Evolutionary conservation across 1,140 invertebrate genomes (phyloP).

Genomic region (Polypedilum pembai): DNA sequence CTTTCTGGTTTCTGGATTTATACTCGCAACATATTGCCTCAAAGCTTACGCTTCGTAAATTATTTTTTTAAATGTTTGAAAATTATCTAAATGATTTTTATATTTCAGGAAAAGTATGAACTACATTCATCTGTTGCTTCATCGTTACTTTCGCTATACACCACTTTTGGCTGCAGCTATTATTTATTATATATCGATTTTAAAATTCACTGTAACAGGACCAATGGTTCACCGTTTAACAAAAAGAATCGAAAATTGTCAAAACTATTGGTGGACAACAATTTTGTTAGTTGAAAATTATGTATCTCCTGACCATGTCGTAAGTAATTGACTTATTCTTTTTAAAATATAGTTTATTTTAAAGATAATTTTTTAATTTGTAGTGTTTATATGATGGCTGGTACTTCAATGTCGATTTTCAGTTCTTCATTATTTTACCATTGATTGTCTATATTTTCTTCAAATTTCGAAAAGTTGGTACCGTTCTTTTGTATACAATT

Average conservation of each 20-base stretch:
- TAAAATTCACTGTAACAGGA: background rate
- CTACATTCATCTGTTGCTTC: background rate
- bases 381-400: background rate
- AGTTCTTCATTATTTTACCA: background rate
- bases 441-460: background rate
- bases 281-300: background rate
- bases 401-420: conserved; percentile 11
- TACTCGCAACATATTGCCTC: background rate
- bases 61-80: background rate
- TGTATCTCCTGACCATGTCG: background rate
- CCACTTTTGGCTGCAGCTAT: background rate
- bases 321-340: background rate
- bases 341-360: background rate
- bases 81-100: background rate
- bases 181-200: background rate
- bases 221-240: background rate
- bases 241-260: background rate
- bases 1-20: background rate
- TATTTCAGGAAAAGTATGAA: background rate
- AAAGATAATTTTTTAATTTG: background rate
- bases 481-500: background rate
- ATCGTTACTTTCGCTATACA: background rate
- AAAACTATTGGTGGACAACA: background rate
- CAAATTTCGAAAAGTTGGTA: background rate
- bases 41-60: background rate